Conservation (phyloP, 2,113 vertebrate species). For the Sclerurus mexicanus region DNA sequence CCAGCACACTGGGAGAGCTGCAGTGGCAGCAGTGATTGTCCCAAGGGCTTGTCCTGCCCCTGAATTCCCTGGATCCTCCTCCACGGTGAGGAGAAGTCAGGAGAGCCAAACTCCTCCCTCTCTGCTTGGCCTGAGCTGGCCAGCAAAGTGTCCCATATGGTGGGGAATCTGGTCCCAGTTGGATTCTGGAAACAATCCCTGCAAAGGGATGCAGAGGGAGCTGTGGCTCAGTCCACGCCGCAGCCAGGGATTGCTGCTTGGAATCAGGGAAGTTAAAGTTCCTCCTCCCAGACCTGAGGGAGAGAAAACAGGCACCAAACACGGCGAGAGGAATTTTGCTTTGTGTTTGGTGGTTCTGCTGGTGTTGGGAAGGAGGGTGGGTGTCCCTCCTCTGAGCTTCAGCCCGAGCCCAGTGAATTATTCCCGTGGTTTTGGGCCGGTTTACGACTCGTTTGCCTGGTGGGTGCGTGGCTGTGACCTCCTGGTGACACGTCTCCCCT, state of each 20-base stretch:
- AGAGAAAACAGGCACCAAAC: background rate
- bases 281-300: background rate
- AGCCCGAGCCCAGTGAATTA: fast-evolving
- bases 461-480: fast-evolving
- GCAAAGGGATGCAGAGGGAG: background rate
- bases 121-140: background rate
- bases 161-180: background rate
- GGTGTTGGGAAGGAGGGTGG: background rate
- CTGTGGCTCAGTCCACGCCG: fast-evolving
- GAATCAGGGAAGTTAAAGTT: background rate
- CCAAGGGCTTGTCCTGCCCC: fast-evolving
- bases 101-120: background rate
- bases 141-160: background rate
- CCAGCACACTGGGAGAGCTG: background rate
- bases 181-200: background rate
- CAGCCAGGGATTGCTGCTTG: background rate
- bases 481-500: background rate
- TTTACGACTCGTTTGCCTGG: fast-evolving
- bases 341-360: fast-evolving
- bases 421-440: background rate
- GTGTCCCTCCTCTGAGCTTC: background rate
- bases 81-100: fast-evolving
- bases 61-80: background rate
- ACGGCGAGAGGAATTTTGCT: fast-evolving
- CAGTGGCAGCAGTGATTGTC: no score